Base-by-base conservation (phyloP, 2,888 invertebrate genomes). In the Tipula vernalis region DNA sequence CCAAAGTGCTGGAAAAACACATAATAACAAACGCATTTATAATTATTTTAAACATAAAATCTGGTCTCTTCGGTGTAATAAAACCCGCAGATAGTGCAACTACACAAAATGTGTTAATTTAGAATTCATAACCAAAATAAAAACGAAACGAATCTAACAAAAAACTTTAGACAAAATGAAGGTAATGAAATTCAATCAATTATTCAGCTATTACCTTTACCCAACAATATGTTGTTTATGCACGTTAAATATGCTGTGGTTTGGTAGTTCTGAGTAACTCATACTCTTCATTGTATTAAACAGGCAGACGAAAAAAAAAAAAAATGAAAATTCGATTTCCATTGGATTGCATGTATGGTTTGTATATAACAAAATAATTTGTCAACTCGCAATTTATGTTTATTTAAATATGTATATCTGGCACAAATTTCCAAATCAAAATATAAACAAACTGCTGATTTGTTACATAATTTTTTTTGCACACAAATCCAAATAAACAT, bases 1-100 rank as follows among this genome's bases (percentile, higher is more conserved):
- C 94, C 94, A 95, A 85, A 91, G 88, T 89, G 90, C 92, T 94
- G 10, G 6, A 47, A 47, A 47, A 18, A 18, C 15, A 18, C 2
- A 28, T 39, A 39, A 39, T 39, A 39, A 39, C 39, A 39, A 39
- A 39, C 39, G 39, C 39, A 39, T 6, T 6, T 39, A 39, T 6
- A 6, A 6, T 6, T 6, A 39, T 1, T 28, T 39, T 39, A 39
- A 39, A 39, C n/a, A 36, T 83, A 28, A 12, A 71, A 71, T 71
- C 28, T 71, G 71, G 71, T 71, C 71, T 28, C 71, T 71, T 71
- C 18, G 8, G 71, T 71, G 57, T 57, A 57, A 51, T 51, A 51
- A 51, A 28, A 71, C 71, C 28, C 71, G 71, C 18, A 71, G 71
- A 71, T 71, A 8, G 3, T 71, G 10, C 18, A 71, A 8, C 18